Base-by-base conservation (phyloP, 2,797 vertebrate genomes). In the Falco biarmicus region DNA sequence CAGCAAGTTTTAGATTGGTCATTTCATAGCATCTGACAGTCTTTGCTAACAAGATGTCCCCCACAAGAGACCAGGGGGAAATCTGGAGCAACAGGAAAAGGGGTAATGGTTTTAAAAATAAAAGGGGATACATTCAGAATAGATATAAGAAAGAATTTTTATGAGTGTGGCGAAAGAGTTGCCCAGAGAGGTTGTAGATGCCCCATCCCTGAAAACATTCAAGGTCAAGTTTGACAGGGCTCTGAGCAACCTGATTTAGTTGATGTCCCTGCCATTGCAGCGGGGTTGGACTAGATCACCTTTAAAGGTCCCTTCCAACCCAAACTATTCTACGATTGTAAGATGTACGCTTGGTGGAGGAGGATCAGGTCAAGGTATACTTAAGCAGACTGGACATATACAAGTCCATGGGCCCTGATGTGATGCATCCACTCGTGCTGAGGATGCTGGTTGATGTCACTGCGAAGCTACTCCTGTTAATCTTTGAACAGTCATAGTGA, bases 11-110 rank as follows among this genome's bases (percentile, higher is more conserved):
- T 56, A 39, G 12, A 77, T 43, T 48, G 37, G 5, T 10, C 7
- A 25, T 75, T 89, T 81, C 3, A 3, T 41, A 84, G 1, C 34
- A 66, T 45, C 22, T 71, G 6, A 41, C 86, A 68, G 4, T 20
- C 39, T 59, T 71, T 54, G 16, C 22, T 59, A 64, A 60, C 10
- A 57, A 57, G 18, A 48, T 53, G 16, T 18, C 1, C 5, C 10
- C 4, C 10, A 51, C 5, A 60, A 57, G 20, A 74, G 13, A 56
- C 7, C 0, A 3, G 2, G 3, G 7, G 13, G 1, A 50, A 41
- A 53, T 50, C 16, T 50, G 28, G 18, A 71, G 11, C 3, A 8
- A 26, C 3, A 43, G 22, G 7, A 37, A 7, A 43, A 68, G 7
- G 2, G 11, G 7, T 41, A 69, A 54, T 26, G 5, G 4, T 84